phyloP scores from a whole-genome alignment of 2,888 invertebrate genomes.

The Dinocampus coccinellae region DNA sequence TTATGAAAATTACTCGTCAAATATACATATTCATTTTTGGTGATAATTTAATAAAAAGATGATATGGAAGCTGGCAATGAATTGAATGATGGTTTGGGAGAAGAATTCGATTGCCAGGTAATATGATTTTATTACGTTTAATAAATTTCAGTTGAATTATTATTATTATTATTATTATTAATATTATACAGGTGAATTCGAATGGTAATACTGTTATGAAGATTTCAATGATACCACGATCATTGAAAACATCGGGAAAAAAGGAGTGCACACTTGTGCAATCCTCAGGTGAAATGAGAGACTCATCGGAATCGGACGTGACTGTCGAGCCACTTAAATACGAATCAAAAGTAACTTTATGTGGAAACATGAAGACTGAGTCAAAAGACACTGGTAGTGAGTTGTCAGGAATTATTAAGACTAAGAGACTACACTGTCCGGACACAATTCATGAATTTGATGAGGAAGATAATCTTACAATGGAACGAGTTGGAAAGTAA shows the following conservation, averaged over 20 bases:
- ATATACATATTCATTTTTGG: background rate
- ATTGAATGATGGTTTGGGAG: conserved; percentile 63
- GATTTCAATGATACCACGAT: conserved; percentile 61
- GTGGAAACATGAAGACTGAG: conserved; percentile 57
- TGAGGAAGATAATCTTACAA: conserved; percentile 61
- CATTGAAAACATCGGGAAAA: conserved; percentile 54
- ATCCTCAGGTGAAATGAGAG: conserved; percentile 50
- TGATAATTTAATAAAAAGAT: conserved; percentile 51
- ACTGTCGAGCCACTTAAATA: conserved; percentile 32
- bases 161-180: no score
- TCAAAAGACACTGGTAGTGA: conserved; percentile 50
- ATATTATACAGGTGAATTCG: conserved; percentile 20
- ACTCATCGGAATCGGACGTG: conserved; percentile 39
- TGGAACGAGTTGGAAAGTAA: conserved; percentile 65
- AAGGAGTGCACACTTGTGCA: conserved; percentile 57
- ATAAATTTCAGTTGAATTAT: no score
- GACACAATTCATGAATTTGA: conserved; percentile 60
- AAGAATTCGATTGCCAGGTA: conserved; percentile 58
- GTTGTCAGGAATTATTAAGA: conserved; percentile 51
- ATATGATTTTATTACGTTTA: conserved; percentile 26
- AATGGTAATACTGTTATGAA: conserved; percentile 54
- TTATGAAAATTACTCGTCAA: background rate
- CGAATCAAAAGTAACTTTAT: conserved; percentile 60
- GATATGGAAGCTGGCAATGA: conserved; percentile 67
- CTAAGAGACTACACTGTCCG: conserved; percentile 58